A percentile compares a stretch with the other conserved stretches of the same genome.
Evolutionary conservation across 2,797 vertebrate species (phyloP).

Genomic region (Triplophysa bombifrons): DNA sequence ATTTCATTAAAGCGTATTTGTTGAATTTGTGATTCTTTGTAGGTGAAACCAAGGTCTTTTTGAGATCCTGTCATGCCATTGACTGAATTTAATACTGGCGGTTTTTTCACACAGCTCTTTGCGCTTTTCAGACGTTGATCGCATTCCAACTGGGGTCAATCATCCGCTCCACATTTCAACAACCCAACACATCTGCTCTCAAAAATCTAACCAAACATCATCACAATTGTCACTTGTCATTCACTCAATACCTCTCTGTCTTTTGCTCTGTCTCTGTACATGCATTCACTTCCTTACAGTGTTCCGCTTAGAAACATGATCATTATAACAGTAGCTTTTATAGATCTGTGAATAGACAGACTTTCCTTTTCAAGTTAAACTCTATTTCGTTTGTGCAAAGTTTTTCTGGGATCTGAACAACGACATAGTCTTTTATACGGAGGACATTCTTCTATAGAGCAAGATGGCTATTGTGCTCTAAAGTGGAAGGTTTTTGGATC

Average conservation of each 20-base stretch:
- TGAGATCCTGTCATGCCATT: constrained; percentile 37
- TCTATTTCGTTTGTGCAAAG: not conserved
- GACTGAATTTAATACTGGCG: constrained; percentile 61
- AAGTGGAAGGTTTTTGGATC: constrained; percentile 22
- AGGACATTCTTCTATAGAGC: not conserved
- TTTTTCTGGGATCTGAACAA: not conserved
- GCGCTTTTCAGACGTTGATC: constrained; percentile 31
- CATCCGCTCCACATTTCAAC: constrained; percentile 38
- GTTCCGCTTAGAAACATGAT: not conserved
- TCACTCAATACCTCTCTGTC: constrained; percentile 5
- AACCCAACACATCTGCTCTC: constrained; percentile 43
- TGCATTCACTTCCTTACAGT: not conserved
- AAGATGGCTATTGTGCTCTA: constrained; percentile 2
- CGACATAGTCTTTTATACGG: not conserved
- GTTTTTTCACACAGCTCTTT: constrained; percentile 34
- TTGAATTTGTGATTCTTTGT: constrained; percentile 19
- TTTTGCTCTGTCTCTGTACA: not conserved
- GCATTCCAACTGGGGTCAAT: constrained; percentile 55
- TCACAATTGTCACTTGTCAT: constrained; percentile 22
- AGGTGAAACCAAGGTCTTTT: constrained; percentile 25
- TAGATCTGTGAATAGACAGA: not conserved
- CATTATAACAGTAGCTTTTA: not conserved
- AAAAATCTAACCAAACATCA: constrained; percentile 27
- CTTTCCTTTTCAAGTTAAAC: constrained; percentile 1
- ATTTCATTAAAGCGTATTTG: constrained; percentile 4